Base-by-base conservation (phyloP, 2,113 vertebrate species). In the Calonectris borealis region DNA sequence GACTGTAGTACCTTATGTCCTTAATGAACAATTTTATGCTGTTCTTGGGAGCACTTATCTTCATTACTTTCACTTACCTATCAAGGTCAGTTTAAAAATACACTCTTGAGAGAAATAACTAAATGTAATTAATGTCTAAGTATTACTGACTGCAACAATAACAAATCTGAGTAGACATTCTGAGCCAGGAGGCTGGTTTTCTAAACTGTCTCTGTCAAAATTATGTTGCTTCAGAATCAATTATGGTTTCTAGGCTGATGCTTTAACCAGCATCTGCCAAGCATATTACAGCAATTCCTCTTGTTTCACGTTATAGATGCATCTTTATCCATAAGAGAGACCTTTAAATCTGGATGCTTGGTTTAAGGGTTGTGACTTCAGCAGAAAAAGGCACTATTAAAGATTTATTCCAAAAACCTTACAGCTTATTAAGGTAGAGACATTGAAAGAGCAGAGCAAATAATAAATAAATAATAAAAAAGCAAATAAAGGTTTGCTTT, bases 131-230 rank as follows among this genome's bases (percentile, higher is more conserved):
- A 29, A 13, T 61, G 38, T 85, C 27, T 81, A 14, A 85, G 54
- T 24, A 18, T 93, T 94, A 32, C 60, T 86, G 93, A 86, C 72
- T 78, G 60, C 60, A 87, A 19, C 36, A 76, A 38, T 87, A 87
- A 57, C 2, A 31, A 68, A 54, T 49, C 44, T 79, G 91, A 91
- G 57, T 27, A 79, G 73, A 46, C 72, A 72, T 76, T 87, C 66
- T 92, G 92, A 95, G 93, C 73, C 73, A 87, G 61, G 65, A 77
- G 66, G 48, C 77, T 94, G 84, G 21, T 62, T 91, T 91, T 89
- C 57, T 76, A 19, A 85, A 40, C 40, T n/a, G 46, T 19, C 58
- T 86, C 61, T 92, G 69, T 93, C 70, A 91, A 46, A 93, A 89
- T 92, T 24, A 66, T 6, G 3, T 89, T 82, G 44, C 65, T 84